phyloP scores from a whole-genome alignment of 2,797 vertebrate species.

The Parauchenoglanis ngamensis region DNA sequence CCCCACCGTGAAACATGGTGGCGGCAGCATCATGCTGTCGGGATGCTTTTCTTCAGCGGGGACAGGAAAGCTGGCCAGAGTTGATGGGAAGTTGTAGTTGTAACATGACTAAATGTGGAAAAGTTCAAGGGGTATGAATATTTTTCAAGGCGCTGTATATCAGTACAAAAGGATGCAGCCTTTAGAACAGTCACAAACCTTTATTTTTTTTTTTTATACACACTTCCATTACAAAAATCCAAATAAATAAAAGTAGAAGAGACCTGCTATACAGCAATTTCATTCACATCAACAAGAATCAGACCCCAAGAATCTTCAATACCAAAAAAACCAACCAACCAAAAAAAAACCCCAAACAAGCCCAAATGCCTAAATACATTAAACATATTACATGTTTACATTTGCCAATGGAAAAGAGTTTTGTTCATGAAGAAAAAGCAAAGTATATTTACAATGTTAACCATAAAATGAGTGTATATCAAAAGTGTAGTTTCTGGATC shows the following conservation, averaged over 20 bases:
- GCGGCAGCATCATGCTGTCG: too few species aligned
- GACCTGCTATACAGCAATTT: constrained; percentile 66
- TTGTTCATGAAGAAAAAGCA: constrained; percentile 48
- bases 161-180: constrained; percentile 35
- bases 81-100: too few species aligned
- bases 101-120: too few species aligned
- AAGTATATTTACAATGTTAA: constrained; percentile 39
- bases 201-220: constrained; percentile 72
- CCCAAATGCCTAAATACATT: constrained; percentile 62
- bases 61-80: too few species aligned
- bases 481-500: background rate
- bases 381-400: constrained; percentile 67
- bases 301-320: constrained; percentile 57
- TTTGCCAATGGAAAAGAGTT: constrained; percentile 57
- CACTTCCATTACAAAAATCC: constrained; percentile 79
- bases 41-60: too few species aligned
- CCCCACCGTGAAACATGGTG: too few species aligned
- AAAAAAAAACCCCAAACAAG: constrained; percentile 11
- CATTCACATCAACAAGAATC: constrained; percentile 57
- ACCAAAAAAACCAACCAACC: constrained; percentile 53
- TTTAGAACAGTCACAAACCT: constrained; percentile 64
- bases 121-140: too few species aligned
- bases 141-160: too few species aligned
- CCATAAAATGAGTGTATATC: constrained; percentile 24
- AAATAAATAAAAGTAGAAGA: constrained; percentile 85